Base-by-base conservation (phyloP, 2,113 vertebrate genomes). In the Odontesthes bonariensis region DNA sequence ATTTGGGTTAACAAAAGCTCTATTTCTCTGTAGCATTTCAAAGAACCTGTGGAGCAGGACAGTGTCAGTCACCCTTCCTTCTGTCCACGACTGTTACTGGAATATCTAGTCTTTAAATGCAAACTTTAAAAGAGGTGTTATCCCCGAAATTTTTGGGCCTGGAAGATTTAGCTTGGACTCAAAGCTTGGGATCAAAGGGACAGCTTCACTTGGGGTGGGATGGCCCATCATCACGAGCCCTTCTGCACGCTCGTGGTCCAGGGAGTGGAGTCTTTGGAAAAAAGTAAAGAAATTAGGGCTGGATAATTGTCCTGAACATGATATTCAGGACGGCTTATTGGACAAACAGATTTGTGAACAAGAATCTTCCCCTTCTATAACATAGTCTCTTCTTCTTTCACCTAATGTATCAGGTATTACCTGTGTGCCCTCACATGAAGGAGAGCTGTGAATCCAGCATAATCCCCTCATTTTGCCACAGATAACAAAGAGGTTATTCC, bases 291-390 rank as follows among this genome's bases (percentile, higher is more conserved):
- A 57, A 31, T 44, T 49, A 6, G 10, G 27, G 51, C 66, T 52
- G 22, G 51, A 55, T 71, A 42, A 40, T 75, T 47, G 57, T 66
- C 70, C 40, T 74, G 38, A 49, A 31, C 20, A 56, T 32, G 11
- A 69, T 47, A 32, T 23, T 44, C 35, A 38, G 35, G 20, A 20
- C 49, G 62, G 19, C 57, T 55, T 23, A 60, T 22, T 61, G 38
- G 35, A 68, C 19, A 8, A 32, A 23, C 35, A 67, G 38, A 60
- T 55, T 44, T 69, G 57, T 55, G n/a, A 23, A n/a, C 57, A 14
- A 17, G 31, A 27, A 35, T 35, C 12, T 62, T 33, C 49, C 6
- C 20, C 20, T 8, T 16, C 1, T 23, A 32, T 66, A 7, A 49
- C 35, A 7, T 10, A 1, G 35, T 38, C 35, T 38, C 35, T 38